Evolutionary conservation across 2,797 vertebrate genomes (phyloP), one percentile per base, ranked within the genome.

Genomic region (Cyclopterus lumpus): DNA sequence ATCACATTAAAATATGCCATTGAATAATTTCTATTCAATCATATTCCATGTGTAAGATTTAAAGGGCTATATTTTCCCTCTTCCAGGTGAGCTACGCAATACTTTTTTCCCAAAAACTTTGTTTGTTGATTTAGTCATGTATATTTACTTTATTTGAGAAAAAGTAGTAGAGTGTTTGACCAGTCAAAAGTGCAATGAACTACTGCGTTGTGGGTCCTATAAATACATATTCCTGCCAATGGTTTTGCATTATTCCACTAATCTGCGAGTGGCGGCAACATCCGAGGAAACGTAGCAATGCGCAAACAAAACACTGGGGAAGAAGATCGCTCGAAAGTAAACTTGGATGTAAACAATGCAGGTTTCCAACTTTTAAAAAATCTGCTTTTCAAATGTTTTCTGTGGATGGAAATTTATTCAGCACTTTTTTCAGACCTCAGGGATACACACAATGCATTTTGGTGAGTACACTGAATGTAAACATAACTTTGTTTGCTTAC

Each of bases 1-100:
- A 86, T 64, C 3, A 12, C 64, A 71, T 42, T 53, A 30, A 83
- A 73, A 76, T 40, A 74, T 63, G 51, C 61, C 67, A 58, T 24
- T 30, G 46, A 53, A 26, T 44, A 32, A 48, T 67, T 71, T 79
- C 5, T 44, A 22, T 85, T 63, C 65, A 49, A 82, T 72, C 32
- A 65, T 60, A 46, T 51, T 76, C 12, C 42, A 57, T 2, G 44
- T 49, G 44, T 36, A 24, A 57, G 32, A 70, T 51, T 36, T 51
- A 4, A 66, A 67, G 28, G 24, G 12, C 11, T 3, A 7, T 57
- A 24, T 24, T 62, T 59, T 61, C 9, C n/a, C n/a, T 51, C 10
- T 24, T 51, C 49, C 49, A 51, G 9, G 49, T 22, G 4, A 51
- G 20, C 20, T 48, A n/a, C 3, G 1, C 46, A 48, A n/a, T 2